phyloP scores from a whole-genome alignment of 1,140 invertebrate genomes.

The Himalopsyche phryganea region DNA sequence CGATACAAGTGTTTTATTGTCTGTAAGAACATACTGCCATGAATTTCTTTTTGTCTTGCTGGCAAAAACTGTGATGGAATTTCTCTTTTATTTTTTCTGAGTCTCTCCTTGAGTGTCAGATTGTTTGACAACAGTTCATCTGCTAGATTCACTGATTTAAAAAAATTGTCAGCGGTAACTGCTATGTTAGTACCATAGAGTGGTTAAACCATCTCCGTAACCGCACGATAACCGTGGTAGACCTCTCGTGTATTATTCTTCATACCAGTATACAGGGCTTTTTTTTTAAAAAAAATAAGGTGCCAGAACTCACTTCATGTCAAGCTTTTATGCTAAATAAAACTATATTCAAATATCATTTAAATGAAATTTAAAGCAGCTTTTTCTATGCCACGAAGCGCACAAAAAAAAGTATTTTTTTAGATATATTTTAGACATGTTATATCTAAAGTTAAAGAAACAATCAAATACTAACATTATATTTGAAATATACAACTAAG shows the following conservation, averaged over 20 bases:
- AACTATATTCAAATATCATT: too few species aligned
- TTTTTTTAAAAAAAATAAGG: too few species aligned
- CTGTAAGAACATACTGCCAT: not conserved
- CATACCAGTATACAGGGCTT: constrained; percentile 10
- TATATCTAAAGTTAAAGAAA: too few species aligned
- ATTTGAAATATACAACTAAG: too few species aligned
- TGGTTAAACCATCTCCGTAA: constrained; percentile 31
- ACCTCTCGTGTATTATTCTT: constrained; percentile 13
- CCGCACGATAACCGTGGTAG: constrained; percentile 27
- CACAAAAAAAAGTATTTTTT: too few species aligned
- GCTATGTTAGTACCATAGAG: constrained; percentile 30
- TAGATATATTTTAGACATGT: too few species aligned
- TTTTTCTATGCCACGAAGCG: too few species aligned
- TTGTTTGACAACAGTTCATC: constrained; percentile 13
- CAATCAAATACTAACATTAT: too few species aligned
- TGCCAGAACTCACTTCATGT: too few species aligned
- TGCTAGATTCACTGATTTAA: constrained; percentile 29
- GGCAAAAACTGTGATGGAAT: constrained; percentile 1
- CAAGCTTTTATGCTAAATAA: too few species aligned
- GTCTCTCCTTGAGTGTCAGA: constrained; percentile 23
- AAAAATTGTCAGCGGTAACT: constrained; percentile 36
- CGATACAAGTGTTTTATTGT: not conserved
- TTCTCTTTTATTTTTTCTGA: constrained; percentile 17
- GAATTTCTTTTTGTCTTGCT: not conserved
- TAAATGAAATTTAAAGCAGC: too few species aligned